Percentiles rank a stretch among this genome's conserved stretches.
Evolutionary conservation across 37 sponge, comb jelly and placozoan genomes (phyloP).

Genomic region (Trichoplax adhaerens): DNA sequence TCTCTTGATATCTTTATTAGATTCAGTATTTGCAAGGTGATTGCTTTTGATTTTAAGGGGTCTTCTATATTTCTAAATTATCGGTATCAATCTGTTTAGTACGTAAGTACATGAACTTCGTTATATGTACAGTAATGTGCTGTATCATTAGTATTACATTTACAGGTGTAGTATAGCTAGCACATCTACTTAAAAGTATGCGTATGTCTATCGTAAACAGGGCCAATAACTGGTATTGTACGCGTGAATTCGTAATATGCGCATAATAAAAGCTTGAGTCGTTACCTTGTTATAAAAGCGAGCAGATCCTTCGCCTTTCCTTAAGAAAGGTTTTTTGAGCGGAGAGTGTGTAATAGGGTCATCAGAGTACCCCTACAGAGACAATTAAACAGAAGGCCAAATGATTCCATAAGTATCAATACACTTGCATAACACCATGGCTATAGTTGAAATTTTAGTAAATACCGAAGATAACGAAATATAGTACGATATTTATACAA

Average conservation of each 20-base stretch:
- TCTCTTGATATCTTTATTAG: too few species aligned
- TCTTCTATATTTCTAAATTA: too few species aligned
- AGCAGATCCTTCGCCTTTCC: conserved; percentile 42
- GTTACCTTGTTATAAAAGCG: conserved; percentile 14
- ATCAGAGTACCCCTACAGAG: too few species aligned
- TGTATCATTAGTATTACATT: too few species aligned
- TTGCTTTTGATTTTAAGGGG: too few species aligned
- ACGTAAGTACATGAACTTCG: too few species aligned
- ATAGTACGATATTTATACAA: conserved; percentile 1
- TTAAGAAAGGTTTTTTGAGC: conserved; percentile 26
- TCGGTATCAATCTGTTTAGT: too few species aligned
- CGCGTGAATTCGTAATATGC: too few species aligned
- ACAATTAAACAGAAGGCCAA: not conserved
- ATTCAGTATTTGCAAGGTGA: too few species aligned
- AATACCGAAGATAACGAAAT: not conserved
- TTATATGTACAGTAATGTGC: too few species aligned
- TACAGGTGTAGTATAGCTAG: too few species aligned
- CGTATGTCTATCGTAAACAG: not conserved
- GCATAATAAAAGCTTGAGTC: not conserved
- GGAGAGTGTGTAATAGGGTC: not conserved
- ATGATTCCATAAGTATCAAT: not conserved
- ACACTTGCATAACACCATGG: conserved; percentile 1
- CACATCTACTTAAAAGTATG: conserved; percentile 2
- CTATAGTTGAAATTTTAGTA: not conserved
- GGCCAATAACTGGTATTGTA: not conserved